These are phyloP conservation scores for Synanthedon vespiformis DNA, from an alignment of 2,888 invertebrate genomes.

Conservation along the genomic window DNA sequence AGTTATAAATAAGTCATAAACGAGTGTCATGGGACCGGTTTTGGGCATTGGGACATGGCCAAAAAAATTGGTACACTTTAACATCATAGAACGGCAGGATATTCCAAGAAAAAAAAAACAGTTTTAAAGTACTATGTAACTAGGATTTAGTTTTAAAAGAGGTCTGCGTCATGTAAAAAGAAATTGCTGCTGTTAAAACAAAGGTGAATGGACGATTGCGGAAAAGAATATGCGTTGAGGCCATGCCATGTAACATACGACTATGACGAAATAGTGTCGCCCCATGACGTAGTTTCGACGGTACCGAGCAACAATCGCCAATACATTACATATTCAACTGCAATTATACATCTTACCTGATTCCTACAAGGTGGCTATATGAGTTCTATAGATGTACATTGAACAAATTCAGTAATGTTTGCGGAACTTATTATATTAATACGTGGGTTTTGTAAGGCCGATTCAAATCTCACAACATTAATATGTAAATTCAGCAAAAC, in stretches of 20 bases:
- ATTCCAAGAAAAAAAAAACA: no score
- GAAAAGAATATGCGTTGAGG: slow-evolving; percentile 40
- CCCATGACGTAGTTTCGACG: slow-evolving; percentile 26
- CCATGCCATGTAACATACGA: slow-evolving; percentile 14
- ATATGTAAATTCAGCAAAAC: background rate
- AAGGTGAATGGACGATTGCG: slow-evolving; percentile 60
- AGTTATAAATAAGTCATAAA: no score
- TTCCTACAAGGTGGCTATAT: slow-evolving; percentile 2
- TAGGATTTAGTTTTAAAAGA: background rate
- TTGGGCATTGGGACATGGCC: no score
- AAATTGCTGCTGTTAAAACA: slow-evolving; percentile 5
- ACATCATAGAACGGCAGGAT: no score
- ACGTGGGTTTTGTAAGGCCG: slow-evolving; percentile 22
- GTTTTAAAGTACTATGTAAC: no score
- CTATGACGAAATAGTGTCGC: slow-evolving; percentile 41
- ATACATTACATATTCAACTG: slow-evolving; percentile 17
- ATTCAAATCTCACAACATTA: slow-evolving; percentile 14
- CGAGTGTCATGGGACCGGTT: no score
- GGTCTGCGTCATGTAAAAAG: background rate
- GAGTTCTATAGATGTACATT: slow-evolving; percentile 10
- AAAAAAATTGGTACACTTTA: no score
- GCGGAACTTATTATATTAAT: slow-evolving; percentile 30
- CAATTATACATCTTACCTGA: slow-evolving; percentile 7
- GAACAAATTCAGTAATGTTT: slow-evolving; percentile 19
- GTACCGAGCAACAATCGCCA: background rate